These are phyloP conservation scores for Perccottus glenii DNA, from an alignment of 2,113 vertebrate species.

Conservation along the genomic window DNA sequence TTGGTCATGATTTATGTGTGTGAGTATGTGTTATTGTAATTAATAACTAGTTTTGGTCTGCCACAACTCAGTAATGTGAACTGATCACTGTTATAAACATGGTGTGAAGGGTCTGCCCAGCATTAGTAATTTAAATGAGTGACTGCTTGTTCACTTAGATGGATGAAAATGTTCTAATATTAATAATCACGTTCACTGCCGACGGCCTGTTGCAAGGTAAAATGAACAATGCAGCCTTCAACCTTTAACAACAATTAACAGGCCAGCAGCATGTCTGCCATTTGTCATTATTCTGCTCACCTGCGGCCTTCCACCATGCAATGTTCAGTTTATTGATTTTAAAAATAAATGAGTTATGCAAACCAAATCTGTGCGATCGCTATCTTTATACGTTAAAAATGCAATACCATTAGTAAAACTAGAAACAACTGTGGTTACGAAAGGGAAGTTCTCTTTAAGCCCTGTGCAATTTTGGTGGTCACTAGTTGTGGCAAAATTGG, in stretches of 20 bases:
- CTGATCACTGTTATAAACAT: slow-evolving; percentile 70
- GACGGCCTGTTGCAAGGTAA: slow-evolving; percentile 76
- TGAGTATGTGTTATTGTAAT: slow-evolving; percentile 61
- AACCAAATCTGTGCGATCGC: neutral
- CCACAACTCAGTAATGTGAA: slow-evolving; percentile 70
- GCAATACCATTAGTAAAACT: too few species aligned
- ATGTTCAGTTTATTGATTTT: slow-evolving; percentile 31
- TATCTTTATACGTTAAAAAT: too few species aligned
- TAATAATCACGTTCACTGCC: slow-evolving; percentile 71
- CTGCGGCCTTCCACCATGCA: slow-evolving; percentile 45
- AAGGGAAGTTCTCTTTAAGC: too few species aligned
- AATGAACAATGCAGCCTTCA: slow-evolving; percentile 76
- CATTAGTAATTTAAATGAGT: slow-evolving; percentile 63
- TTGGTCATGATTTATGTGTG: slow-evolving; percentile 10
- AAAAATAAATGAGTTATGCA: slow-evolving; percentile 1
- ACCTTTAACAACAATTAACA: slow-evolving; percentile 82
- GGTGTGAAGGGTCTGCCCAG: slow-evolving; percentile 68
- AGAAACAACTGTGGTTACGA: too few species aligned
- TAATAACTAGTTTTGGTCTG: slow-evolving; percentile 69
- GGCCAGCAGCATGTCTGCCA: slow-evolving; percentile 50
- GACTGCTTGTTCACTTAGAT: slow-evolving; percentile 68
- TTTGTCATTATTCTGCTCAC: slow-evolving; percentile 74
- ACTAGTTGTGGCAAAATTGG: too few species aligned
- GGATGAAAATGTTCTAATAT: slow-evolving; percentile 76
- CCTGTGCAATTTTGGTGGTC: too few species aligned